Base-by-base conservation (phyloP, 2,113 vertebrate genomes). In the Aegypius monachus region DNA sequence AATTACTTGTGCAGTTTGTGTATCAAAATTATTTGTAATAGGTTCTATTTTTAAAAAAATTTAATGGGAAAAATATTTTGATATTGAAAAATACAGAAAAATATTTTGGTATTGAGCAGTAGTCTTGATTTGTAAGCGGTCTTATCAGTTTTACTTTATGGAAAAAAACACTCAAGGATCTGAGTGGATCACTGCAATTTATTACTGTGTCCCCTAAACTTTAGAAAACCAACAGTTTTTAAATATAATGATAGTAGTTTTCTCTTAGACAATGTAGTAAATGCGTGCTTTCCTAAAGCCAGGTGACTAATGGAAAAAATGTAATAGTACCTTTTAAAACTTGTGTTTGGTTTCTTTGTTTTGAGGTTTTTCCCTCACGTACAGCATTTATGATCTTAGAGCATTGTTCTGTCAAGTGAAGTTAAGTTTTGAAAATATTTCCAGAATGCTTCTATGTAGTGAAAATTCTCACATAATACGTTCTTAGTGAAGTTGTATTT, bases 341-440 rank as follows among this genome's bases (percentile, higher is more conserved):
- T 19, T 48, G 12, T 0, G 0, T 70, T 42, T 22, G 8, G 7
- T 61, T 36, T 67, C 17, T 56, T 47, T 18, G 6, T 4, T 73
- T n/a, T 48, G 40, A 47, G 47, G 32, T 21, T 73, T 68, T 47
- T 68, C 40, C 17, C 13, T 47, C 5, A 0, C 2, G 42, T 36
- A 1, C 31, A 22, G 16, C n/a, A 22, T 34, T 6, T 17, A 21
- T 13, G 9, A 2, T 38, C 31, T 65, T 7, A 23, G 52, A 21
- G n/a, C 32, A 2, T 6, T 45, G 4, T 43, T 47, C 71, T 68
- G 36, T 19, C 19, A 4, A 58, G n/a, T 25, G 25, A 43, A 74
- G 47, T 84, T 90, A 48, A 86, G 56, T 48, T 80, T 68, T 92
- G 92, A 78, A 94, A 96, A 71, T 29, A 16, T 21, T 42, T 77